Evolutionary conservation across 2,888 invertebrate genomes (phyloP).

Genomic region (Orchesella flavescens): DNA sequence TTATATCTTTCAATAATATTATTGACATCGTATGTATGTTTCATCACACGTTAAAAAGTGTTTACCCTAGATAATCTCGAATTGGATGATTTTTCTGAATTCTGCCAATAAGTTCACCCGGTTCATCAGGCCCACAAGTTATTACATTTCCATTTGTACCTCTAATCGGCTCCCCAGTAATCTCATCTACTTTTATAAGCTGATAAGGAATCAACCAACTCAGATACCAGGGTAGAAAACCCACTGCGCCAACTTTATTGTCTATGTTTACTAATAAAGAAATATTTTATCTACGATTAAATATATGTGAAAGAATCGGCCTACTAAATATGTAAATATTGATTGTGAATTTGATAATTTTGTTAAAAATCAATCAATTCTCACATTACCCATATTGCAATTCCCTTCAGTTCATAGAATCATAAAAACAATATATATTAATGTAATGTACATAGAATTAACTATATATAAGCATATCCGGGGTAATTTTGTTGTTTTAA

Average conservation of each 20-base stretch:
- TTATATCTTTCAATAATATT: no score
- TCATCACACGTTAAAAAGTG: no score
- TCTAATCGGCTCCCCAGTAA: constrained; percentile 90
- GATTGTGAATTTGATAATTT: no score
- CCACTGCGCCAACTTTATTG: constrained; percentile 93
- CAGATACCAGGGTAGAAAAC: constrained; percentile 92
- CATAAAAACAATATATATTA: no score
- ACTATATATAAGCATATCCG: no score
- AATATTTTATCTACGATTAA: constrained; percentile 88
- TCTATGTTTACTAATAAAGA: constrained; percentile 80
- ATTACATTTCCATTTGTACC: constrained; percentile 87
- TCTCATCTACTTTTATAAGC: constrained; percentile 88
- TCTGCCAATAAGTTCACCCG: constrained; percentile 97
- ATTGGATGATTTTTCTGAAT: constrained; percentile 91
- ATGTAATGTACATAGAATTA: no score
- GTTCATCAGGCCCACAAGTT: constrained; percentile 80
- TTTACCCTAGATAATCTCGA: constrained; percentile 92
- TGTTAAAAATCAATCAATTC: constrained; percentile 91
- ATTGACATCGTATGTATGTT: no score
- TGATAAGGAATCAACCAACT: constrained; percentile 96
- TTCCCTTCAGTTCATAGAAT: no score
- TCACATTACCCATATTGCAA: constrained; percentile 76
- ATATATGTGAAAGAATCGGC: constrained; percentile 82
- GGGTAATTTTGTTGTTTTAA: no score
- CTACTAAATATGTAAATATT: no score